Base-by-base conservation (phyloP, 2,888 invertebrate genomes). In the Chouioia cunea region DNA sequence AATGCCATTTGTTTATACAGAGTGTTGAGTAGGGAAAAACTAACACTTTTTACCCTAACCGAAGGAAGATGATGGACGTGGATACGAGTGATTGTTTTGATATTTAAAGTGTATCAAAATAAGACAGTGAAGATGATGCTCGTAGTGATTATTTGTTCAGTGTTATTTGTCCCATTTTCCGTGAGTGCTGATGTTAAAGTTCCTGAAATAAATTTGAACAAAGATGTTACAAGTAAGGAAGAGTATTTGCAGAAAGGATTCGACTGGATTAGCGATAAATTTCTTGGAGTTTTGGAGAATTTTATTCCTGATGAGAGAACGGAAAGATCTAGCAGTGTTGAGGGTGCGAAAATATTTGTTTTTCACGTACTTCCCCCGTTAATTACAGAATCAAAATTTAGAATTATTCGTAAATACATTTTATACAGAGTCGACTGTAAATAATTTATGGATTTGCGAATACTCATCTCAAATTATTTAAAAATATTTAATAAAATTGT, bases 241-340 rank as follows among this genome's bases (percentile, higher is more conserved):
- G 48, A 73, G n/a, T 60, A 67, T 3, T 50, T 73, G 20, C 74
- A 62, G 47, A 69, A 63, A 2, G 73, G 72, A 10, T 66, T 75
- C 12, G 76, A 77, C 50, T 78, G 78, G 77, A 73, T 81, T 53
- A 70, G 76, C n/a, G 78, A 79, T 20, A 76, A 76, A 20, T 71
- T 81, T n/a, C 27, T 79, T 8, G 77, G 78, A 15, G 71, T 75
- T 22, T 59, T 80, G 3, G 79, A 80, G 14, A 67, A 74, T 10
- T 62, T 81, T 6, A 56, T 79, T 44, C 76, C 80, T 12, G 65
- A 71, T 36, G 59, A 47, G 1, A 46, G 73, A 15, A 46, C 46
- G 27, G 63, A 66, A 36, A 18, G 56, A 18, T 18, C 66, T 10
- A 56, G 22, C 18, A 53, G 50, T 15, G 59, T 76, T 43, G 81